Base-by-base conservation (phyloP, 2,888 invertebrate genomes). In the Polia nebulosa region DNA sequence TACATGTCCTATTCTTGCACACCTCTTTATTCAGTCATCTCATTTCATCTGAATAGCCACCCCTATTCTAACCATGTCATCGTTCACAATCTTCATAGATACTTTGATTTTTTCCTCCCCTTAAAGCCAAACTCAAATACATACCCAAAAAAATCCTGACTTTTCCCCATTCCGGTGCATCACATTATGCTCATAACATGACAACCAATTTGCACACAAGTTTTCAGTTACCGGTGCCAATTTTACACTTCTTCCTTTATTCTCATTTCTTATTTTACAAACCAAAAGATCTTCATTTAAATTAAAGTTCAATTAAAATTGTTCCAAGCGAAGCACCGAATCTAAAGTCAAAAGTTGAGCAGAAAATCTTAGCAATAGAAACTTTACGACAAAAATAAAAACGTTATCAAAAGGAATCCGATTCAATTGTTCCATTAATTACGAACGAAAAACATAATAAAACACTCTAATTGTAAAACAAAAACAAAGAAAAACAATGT, bases 391-490 rank as follows among this genome's bases (percentile, higher is more conserved):
- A 20, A n/a, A 11, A 52, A 45, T 32, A 52, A 52, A 52, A 56
- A 32, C n/a, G 0, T 22, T 25, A 29, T 44, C 45, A 76, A 67
- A 71, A 64, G 41, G 52, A 58, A 51, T 63, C 17, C 34, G 22
- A 65, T 41, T 61, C 51, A 36, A 47, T 55, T 60, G 47, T 72
- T 61, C 17, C 47, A 44, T 52, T 68, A 61, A 77, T 68, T 77
- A 78, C 52, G 47, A 78, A 59, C 25, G 25, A 61, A 47, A 59
- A 73, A 67, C 63, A 64, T 32, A 65, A 64, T 62, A 65, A 47
- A 72, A 36, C 60, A 66, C 51, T 78, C 9, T 61, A 41, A 78
- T 69, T 78, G 74, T 59, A 51, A 79, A 64, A 67, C 55, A 59
- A 75, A 73, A 62, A 59, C 63, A 72, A 52, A 49, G 51, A 67